phyloP scores from a whole-genome alignment of 2,797 vertebrate genomes.

The Pseudochirops corinnae region DNA sequence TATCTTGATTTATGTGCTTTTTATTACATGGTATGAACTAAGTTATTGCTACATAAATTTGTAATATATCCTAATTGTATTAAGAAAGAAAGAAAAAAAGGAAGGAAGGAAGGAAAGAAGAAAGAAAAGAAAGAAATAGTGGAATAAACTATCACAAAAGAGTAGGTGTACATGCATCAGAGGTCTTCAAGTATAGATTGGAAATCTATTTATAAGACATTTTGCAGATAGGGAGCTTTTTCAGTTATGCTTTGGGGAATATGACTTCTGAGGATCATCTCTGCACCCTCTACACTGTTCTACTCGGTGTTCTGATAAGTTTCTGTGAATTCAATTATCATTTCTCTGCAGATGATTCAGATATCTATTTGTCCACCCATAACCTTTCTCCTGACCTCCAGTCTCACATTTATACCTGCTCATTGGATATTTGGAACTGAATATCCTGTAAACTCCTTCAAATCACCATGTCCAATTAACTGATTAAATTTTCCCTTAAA shows the following conservation, averaged over 20 bases:
- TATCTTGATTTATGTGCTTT: slow-evolving; percentile 91
- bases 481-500: too few species aligned
- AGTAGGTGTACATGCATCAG: not conserved
- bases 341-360: too few species aligned
- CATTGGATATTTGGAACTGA: too few species aligned
- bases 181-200: not conserved
- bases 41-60: slow-evolving; percentile 99
- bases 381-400: too few species aligned
- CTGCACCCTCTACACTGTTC: too few species aligned
- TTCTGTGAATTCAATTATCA: too few species aligned
- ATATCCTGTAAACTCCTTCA: too few species aligned
- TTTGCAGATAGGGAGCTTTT: not conserved
- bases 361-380: too few species aligned
- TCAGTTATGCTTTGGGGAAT: not conserved
- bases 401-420: too few species aligned
- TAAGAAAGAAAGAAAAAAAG: slow-evolving; percentile 24
- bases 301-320: too few species aligned
- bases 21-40: slow-evolving; percentile 99
- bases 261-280: not conserved
- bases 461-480: too few species aligned
- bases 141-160: not conserved
- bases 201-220: not conserved
- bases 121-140: not conserved
- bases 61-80: slow-evolving; percentile 97
- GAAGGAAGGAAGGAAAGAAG: too few species aligned